Evolutionary conservation across 1,140 invertebrate genomes (phyloP).

Genomic region (Bombus impatiens): DNA sequence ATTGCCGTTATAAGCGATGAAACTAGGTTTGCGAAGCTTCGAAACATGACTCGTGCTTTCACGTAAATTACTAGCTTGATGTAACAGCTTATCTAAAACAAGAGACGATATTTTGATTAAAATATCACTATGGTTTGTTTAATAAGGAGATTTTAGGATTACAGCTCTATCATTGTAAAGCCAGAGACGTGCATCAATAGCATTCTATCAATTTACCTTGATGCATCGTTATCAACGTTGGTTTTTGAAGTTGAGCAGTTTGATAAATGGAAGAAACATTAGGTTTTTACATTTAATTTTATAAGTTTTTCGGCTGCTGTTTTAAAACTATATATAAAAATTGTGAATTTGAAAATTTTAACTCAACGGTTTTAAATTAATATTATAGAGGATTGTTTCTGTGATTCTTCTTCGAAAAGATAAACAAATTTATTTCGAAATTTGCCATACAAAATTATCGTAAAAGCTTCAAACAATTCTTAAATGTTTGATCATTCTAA

Average conservation of each 20-base stretch:
- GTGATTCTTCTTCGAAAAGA: no score
- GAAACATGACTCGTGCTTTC: constrained; percentile 6
- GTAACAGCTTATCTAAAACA: not conserved
- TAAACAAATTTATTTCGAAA: no score
- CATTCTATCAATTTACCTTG: not conserved
- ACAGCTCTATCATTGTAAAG: not conserved
- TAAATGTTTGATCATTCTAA: no score
- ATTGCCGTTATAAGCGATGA: constrained; percentile 29
- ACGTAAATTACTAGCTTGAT: constrained; percentile 11
- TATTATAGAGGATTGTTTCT: no score
- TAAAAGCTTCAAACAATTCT: no score
- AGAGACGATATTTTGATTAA: constrained; percentile 1
- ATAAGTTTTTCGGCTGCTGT: not conserved
- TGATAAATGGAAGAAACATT: not conserved
- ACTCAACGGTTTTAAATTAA: no score
- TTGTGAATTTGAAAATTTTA: not conserved
- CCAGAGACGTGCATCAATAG: no score
- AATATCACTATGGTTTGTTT: not conserved
- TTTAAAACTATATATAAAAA: not conserved
- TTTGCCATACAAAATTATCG: no score
- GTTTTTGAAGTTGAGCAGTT: not conserved
- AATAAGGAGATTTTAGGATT: not conserved
- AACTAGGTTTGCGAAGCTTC: not conserved
- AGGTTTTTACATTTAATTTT: not conserved
- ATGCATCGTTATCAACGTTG: not conserved